A percentile compares a stretch with the other conserved stretches of the same genome.
These are phyloP conservation scores for Bambusicola thoracicus DNA, from an alignment of 2,113 vertebrate genomes.

Conservation along the genomic window DNA sequence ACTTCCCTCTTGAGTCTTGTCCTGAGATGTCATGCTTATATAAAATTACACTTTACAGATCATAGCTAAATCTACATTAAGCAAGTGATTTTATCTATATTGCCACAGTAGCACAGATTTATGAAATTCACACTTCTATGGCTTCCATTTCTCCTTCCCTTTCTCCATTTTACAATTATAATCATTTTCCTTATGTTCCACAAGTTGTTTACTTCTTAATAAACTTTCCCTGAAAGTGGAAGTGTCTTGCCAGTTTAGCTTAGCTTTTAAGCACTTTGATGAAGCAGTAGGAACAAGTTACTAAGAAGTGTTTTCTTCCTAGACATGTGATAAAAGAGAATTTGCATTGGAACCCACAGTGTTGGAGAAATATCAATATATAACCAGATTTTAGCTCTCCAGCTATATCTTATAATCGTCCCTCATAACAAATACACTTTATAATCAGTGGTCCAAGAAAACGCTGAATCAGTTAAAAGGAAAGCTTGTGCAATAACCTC, in stretches of 20 bases:
- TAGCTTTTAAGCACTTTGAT: neutral
- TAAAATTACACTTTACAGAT: neutral
- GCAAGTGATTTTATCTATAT: neutral
- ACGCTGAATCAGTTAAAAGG: neutral
- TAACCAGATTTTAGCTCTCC: neutral
- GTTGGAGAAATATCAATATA: neutral
- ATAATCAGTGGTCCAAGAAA: neutral
- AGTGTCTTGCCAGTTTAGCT: neutral
- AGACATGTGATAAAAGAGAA: neutral
- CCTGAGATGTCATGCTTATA: neutral
- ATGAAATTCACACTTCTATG: neutral
- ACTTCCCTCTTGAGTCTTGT: neutral
- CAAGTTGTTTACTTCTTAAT: neutral
- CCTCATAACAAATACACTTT: neutral
- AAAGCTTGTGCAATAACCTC: neutral
- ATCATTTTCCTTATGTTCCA: neutral
- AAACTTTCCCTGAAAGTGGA: neutral
- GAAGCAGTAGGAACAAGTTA: neutral
- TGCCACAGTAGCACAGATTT: neutral
- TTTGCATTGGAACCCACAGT: neutral
- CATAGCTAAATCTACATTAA: neutral
- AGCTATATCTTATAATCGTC: neutral
- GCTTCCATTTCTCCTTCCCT: neutral
- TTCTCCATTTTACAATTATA: neutral
- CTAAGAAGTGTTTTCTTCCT: neutral